Base-by-base conservation (phyloP, 1,140 invertebrate species). In the Atta colombica region DNA sequence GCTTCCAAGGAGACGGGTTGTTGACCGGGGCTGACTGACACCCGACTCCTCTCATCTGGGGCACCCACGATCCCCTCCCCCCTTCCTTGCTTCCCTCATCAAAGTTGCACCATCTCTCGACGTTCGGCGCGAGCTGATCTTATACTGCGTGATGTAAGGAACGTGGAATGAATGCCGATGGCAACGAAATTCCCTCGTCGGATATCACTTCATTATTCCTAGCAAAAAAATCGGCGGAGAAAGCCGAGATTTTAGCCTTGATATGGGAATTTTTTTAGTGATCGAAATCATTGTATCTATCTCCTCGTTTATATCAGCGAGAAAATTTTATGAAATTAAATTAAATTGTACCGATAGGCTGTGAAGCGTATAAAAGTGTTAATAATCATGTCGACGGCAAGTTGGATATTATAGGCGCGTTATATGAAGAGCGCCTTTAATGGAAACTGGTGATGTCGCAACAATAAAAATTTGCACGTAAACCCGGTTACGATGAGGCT, bases 1-100 rank as follows among this genome's bases (percentile, higher is more conserved):
- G 55, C 69, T 91, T 88, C 82, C 85, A 90, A 88, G 87, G 68
- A 89, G 75, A 25, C 87, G 91, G 92, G 92, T 93, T 92, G 87
- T 92, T 92, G 90, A 93, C 91, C 92, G 88, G 39, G 66, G 45
- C 75, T 80, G 81, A 84, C 87, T 88, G 91, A 90, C 90, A 91
- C 88, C 85, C 80, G 69, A 85, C 63, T 58, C 77, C 28, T 58
- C 80, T 89, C 88, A 89, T 88, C 86, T 90, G 75, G 89, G 85
- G 72, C 89, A 89, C 51, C 49, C 66, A 58, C 31, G 35, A 55
- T 10, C 65, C 69, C 14, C 77, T 77, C 66, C 3, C 4, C 39
- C 65, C 69, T 10, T 49, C 71, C 77, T 61, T 45, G 14, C 60
- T 35, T 55, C 53, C 39, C 45, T 74, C 69, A 49, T 82, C 68